Base-by-base conservation (phyloP, 2,113 vertebrate species). In the Camelus bactrianus region DNA sequence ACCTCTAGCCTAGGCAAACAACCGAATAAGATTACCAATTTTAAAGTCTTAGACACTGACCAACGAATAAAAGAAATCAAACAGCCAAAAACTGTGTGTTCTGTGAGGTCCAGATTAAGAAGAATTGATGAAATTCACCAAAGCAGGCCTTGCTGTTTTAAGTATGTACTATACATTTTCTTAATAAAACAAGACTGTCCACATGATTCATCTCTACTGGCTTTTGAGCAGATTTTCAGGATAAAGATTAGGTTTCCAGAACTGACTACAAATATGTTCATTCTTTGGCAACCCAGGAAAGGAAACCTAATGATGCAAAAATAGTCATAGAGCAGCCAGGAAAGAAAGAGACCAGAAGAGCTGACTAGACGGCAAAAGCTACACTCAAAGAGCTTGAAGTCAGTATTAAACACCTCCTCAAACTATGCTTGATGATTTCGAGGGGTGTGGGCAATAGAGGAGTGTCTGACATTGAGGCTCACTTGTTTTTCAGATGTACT, bases 51-150 rank as follows among this genome's bases (percentile, higher is more conserved):
- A 89, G 72, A 77, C 81, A 30, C 46, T 92, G 72, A 85, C 46
- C 52, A 50, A 93, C 81, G 35, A 93, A 89, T 62, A 30, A 93
- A 90, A 75, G 9, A 90, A 83, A 83, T 38, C 24, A 58, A 92
- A 76, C 5, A 65, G 20, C 38, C 10, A 58, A 70, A 82, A 97
- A 22, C 48, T 8, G 3, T 14, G 79, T 77, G 24, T 35, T 81
- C 64, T 94, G 3, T 67, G 65, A 93, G 32, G 20, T 30, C 32
- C n/a, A 35, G 4, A 73, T 82, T 76, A 48, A 77, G 10, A 93
- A 92, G 11, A n/a, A 16, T 15, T 88, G 72, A 91, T 85, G 30
- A 91, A 91, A 93, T 60, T 77, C 48, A 81, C n/a, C 54, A 72
- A 65, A 81, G 58, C 17, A 90, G 84, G 24, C 20, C 48, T 54